phyloP scores from a whole-genome alignment of 2,888 invertebrate genomes.

The Sinotaia quadrata region DNA sequence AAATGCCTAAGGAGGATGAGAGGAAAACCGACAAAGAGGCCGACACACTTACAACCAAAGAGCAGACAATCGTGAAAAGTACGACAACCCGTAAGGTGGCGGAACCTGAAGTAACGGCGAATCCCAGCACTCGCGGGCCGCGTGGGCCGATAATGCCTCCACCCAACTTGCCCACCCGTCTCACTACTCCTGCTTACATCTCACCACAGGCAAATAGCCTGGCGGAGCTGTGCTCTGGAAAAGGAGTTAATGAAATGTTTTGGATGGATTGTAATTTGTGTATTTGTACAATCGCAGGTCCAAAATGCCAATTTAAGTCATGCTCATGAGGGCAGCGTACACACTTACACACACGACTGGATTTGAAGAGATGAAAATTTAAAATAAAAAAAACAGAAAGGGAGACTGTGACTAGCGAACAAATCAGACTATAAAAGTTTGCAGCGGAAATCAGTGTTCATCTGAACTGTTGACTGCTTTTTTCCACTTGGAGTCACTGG shows the following conservation, averaged over 20 bases:
- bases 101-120: not conserved
- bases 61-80: too few relatives aligned
- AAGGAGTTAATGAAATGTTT: conserved; percentile 15
- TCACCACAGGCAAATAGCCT: not conserved
- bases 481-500: too few relatives aligned
- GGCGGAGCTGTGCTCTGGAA: conserved; percentile 6
- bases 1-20: not conserved
- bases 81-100: not conserved
- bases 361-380: too few relatives aligned
- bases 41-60: not conserved
- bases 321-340: not conserved
- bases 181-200: not conserved
- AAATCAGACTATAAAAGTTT: too few relatives aligned
- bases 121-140: not conserved
- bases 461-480: too few relatives aligned
- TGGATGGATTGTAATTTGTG: conserved; percentile 34
- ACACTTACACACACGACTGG: too few relatives aligned
- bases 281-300: conserved; percentile 28
- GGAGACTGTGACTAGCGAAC: too few relatives aligned
- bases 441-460: too few relatives aligned
- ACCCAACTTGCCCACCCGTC: not conserved
- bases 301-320: conserved; percentile 18
- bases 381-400: too few relatives aligned
- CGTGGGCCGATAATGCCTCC: conserved; percentile 22
- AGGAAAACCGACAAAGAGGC: not conserved